phyloP scores from a whole-genome alignment of 2,888 invertebrate species.

The Meliscaeva auricollis region DNA sequence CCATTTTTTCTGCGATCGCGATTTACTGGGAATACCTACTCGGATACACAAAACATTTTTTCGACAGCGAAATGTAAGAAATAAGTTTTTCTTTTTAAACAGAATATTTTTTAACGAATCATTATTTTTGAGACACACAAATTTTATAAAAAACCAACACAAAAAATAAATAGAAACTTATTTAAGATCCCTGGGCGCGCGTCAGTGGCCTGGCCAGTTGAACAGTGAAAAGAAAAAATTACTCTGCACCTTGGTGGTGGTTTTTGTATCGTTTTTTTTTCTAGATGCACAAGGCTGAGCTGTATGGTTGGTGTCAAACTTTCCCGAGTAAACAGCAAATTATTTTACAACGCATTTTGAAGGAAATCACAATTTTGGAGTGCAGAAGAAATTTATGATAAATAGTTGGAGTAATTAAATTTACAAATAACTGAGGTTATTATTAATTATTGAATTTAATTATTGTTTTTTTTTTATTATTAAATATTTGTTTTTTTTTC shows the following conservation, averaged over 20 bases:
- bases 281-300: slow-evolving; percentile 46
- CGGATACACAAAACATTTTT: slow-evolving; percentile 28
- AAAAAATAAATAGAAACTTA: slow-evolving; percentile 18
- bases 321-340: slow-evolving; percentile 69
- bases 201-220: slow-evolving; percentile 29
- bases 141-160: slow-evolving; percentile 8
- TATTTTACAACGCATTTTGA: slow-evolving; percentile 68
- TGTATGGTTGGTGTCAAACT: slow-evolving; percentile 50
- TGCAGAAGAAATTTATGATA: slow-evolving; percentile 25
- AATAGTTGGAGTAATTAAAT: slow-evolving; percentile 32
- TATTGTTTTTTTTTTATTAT: not conserved
- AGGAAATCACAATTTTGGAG: slow-evolving; percentile 42
- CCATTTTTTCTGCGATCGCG: slow-evolving; percentile 74
- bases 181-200: slow-evolving; percentile 39
- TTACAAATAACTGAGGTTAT: slow-evolving; percentile 17
- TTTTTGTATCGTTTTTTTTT: slow-evolving; percentile 24
- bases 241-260: slow-evolving; percentile 61
- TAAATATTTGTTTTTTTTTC: slow-evolving; percentile 8
- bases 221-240: slow-evolving; percentile 42
- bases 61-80: not conserved
- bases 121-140: not conserved
- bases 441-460: slow-evolving; percentile 22
- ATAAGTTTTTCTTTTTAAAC: not conserved
- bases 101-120: not conserved
- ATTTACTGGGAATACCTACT: slow-evolving; percentile 30